Conservation (phyloP, 2,797 vertebrate genomes). For the Psittacula echo region DNA sequence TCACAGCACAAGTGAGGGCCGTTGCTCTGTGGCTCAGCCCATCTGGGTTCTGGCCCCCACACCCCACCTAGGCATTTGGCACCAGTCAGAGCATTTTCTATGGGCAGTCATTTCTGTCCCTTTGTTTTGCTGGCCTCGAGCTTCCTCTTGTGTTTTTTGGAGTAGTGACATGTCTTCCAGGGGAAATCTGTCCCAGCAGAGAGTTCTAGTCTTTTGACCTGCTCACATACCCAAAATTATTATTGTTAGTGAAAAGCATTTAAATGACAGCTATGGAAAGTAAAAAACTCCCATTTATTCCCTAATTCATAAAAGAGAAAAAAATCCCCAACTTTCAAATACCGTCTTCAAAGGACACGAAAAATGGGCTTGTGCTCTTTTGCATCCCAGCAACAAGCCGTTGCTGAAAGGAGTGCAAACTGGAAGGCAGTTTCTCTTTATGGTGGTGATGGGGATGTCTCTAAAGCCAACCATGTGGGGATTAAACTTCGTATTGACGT, state of each 20-base stretch:
- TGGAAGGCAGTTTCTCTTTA: slow-evolving; percentile 55
- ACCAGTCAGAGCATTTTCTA: background rate
- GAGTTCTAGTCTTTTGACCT: slow-evolving; percentile 25
- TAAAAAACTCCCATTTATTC: slow-evolving; percentile 12
- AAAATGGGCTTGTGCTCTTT: slow-evolving; percentile 43
- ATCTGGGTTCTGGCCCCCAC: background rate
- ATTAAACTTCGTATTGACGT: slow-evolving; percentile 67
- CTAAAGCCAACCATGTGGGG: slow-evolving; percentile 66
- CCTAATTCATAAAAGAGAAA: background rate
- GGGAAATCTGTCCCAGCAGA: background rate
- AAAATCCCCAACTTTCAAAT: background rate
- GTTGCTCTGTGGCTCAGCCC: background rate
- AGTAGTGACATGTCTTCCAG: slow-evolving; percentile 7
- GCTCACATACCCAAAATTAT: background rate
- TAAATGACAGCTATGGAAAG: slow-evolving; percentile 4
- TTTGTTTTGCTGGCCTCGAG: slow-evolving; percentile 22
- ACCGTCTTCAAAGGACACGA: slow-evolving; percentile 44
- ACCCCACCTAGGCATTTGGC: background rate
- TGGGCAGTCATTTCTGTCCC: background rate
- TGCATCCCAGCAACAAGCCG: slow-evolving; percentile 48
- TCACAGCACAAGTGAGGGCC: background rate
- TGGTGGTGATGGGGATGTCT: slow-evolving; percentile 52
- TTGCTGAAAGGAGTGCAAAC: slow-evolving; percentile 47
- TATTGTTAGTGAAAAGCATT: slow-evolving; percentile 39
- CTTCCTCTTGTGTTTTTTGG: slow-evolving; percentile 31